Conservation (phyloP, 2,888 invertebrate genomes). For the Tinea pellionella region DNA sequence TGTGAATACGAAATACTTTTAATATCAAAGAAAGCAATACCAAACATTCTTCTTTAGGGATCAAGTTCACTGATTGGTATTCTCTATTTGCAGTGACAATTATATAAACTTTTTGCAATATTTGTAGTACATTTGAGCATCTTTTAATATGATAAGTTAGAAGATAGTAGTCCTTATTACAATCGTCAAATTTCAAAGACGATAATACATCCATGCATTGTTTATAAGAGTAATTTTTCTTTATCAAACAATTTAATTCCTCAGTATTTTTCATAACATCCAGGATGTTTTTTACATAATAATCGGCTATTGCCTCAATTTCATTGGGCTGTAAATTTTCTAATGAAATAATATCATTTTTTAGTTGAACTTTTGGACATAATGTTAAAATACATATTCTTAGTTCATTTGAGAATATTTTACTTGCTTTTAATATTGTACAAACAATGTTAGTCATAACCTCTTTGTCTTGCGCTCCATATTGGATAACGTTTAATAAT, state of each 20-base stretch:
- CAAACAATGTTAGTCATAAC: constrained; percentile 33
- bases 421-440: constrained; percentile 30
- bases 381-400: constrained; percentile 38
- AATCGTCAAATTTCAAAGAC: constrained; percentile 32
- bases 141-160: constrained; percentile 37
- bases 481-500: constrained; percentile 26
- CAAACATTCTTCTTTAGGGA: constrained; percentile 14
- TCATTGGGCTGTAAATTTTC: constrained; percentile 33
- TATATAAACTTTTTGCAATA: constrained; percentile 33
- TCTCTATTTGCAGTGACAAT: constrained; percentile 17
- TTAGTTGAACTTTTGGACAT: constrained; percentile 31
- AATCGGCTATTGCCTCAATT: constrained; percentile 32
- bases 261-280: background rate
- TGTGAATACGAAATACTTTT: constrained; percentile 31
- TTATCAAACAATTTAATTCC: background rate
- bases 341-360: constrained; percentile 32
- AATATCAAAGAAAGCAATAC: constrained; percentile 28
- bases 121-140: constrained; percentile 31
- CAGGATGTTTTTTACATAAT: constrained; percentile 1
- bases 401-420: constrained; percentile 35
- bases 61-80: background rate
- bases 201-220: constrained; percentile 33
- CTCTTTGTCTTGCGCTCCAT: constrained; percentile 21
- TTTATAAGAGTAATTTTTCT: constrained; percentile 38
- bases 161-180: constrained; percentile 32